These are phyloP conservation scores for Hippopotamus amphibius DNA, from an alignment of 2,113 vertebrate genomes.

Conservation along the genomic window DNA sequence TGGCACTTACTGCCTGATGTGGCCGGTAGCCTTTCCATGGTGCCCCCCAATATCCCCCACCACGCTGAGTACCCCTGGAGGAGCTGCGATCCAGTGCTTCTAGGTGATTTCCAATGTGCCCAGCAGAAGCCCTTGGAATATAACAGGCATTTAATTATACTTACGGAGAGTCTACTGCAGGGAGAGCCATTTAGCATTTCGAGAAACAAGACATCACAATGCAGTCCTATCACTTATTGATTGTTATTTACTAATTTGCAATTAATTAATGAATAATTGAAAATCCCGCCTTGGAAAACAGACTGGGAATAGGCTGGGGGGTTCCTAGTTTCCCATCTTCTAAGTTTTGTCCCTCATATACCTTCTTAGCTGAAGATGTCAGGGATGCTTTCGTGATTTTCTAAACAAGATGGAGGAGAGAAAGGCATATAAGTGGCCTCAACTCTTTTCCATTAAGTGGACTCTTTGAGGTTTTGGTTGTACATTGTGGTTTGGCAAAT, in stretches of 20 bases:
- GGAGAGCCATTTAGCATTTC: not conserved
- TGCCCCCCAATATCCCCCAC: fast-evolving
- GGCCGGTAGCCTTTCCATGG: not conserved
- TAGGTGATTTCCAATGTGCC: not conserved
- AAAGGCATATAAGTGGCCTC: not conserved
- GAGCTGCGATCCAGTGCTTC: not conserved
- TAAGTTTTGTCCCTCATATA: not conserved
- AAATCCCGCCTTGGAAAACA: not conserved
- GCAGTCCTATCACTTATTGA: not conserved
- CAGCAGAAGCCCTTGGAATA: not conserved
- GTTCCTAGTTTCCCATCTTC: not conserved
- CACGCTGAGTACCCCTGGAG: no score
- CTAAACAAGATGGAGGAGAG: not conserved
- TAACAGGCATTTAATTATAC: not conserved
- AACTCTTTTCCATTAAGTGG: not conserved
- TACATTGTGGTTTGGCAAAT: not conserved
- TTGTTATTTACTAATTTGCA: slow-evolving; percentile 39
- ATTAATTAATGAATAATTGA: slow-evolving; percentile 41
- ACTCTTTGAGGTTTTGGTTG: not conserved
- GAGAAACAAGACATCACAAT: not conserved
- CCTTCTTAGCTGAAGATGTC: not conserved
- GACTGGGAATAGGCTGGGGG: not conserved
- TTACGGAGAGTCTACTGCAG: not conserved
- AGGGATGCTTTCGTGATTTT: not conserved
- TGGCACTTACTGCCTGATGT: not conserved